Percentiles rank a stretch among this genome's conserved stretches.
These are phyloP conservation scores for Micromesistius poutassou DNA, from an alignment of 2,797 vertebrate species.

Conservation along the genomic window DNA sequence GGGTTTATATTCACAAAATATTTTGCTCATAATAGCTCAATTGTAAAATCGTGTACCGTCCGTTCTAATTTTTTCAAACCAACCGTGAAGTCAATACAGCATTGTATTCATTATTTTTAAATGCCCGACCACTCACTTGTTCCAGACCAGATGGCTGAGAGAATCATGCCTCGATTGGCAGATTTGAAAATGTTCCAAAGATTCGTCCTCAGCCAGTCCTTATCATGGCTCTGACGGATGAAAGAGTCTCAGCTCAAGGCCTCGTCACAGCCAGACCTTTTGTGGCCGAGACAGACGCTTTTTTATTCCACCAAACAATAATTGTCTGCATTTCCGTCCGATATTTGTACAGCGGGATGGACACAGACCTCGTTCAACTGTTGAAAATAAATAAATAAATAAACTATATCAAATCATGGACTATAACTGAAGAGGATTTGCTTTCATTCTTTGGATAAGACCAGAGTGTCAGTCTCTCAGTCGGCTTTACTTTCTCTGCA, in stretches of 20 bases:
- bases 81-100: not conserved
- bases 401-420: conserved; percentile 21
- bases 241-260: conserved; percentile 9
- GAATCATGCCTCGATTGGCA: not conserved
- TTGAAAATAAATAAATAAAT: too few relatives aligned
- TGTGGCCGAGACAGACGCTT: conserved; percentile 20
- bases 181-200: not conserved
- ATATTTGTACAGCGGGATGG: conserved; percentile 19
- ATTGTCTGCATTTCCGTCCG: conserved; percentile 15
- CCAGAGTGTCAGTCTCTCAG: conserved; percentile 53
- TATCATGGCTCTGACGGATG: not conserved
- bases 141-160: not conserved
- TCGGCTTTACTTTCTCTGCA: conserved; percentile 47
- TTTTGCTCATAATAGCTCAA: not conserved
- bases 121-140: not conserved
- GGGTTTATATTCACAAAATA: not conserved
- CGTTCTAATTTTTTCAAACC: not conserved
- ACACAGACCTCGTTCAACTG: conserved; percentile 17
- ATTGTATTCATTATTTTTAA: not conserved
- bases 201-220: not conserved
- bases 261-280: conserved; percentile 5
- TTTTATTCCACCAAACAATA: conserved; percentile 23
- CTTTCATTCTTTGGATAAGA: conserved; percentile 32
- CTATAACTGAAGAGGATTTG: conserved; percentile 43
- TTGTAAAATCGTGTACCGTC: not conserved